Conservation (phyloP, 2,113 vertebrate genomes). For the Coreoperca whiteheadi region DNA sequence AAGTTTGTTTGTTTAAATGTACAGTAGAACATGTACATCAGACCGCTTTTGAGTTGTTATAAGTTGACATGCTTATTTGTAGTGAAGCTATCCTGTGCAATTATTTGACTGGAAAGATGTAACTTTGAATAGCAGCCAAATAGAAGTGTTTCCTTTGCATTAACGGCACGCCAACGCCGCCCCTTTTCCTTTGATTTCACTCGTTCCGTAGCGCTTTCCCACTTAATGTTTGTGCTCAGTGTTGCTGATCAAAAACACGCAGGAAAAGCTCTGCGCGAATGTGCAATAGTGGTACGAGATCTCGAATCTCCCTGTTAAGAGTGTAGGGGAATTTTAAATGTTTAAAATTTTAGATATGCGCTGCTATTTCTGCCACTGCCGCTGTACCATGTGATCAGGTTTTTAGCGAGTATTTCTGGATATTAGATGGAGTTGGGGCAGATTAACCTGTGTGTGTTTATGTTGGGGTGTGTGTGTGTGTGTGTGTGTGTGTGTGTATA, state of each 20-base stretch:
- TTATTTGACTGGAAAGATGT: neutral
- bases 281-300: neutral
- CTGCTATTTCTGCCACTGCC: neutral
- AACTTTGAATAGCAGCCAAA: neutral
- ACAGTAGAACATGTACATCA: too few relatives aligned
- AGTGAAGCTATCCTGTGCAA: too few relatives aligned
- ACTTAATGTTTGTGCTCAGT: neutral
- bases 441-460: slow-evolving; percentile 57
- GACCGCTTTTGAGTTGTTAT: too few relatives aligned
- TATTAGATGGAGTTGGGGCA: slow-evolving; percentile 36
- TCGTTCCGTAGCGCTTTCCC: neutral
- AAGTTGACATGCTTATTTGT: too few relatives aligned
- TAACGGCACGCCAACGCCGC: too few relatives aligned
- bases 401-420: neutral
- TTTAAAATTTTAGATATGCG: neutral
- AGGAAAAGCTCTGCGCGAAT: neutral
- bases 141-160: neutral
- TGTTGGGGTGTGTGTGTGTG: slow-evolving; percentile 13
- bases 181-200: too few relatives aligned
- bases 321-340: neutral
- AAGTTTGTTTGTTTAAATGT: too few relatives aligned
- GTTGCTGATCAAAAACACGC: too few relatives aligned
- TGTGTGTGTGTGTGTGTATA: slow-evolving; percentile 47
- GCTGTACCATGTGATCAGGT: neutral
- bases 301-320: neutral